These are phyloP conservation scores for Microctenopoma stevenorrisi DNA, from an alignment of 2,797 vertebrate genomes.

Conservation along the genomic window DNA sequence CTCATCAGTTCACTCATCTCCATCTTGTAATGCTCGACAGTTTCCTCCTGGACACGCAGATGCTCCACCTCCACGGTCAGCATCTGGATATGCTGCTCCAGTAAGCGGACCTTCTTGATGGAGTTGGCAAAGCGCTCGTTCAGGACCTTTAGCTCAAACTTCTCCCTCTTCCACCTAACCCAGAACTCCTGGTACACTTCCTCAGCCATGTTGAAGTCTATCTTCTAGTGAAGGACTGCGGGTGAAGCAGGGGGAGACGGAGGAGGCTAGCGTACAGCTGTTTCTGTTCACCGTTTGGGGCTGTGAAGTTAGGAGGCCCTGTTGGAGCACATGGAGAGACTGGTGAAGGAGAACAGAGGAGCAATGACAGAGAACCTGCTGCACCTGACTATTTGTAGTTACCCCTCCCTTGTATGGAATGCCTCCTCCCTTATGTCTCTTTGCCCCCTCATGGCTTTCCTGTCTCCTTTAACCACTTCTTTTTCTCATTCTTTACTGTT, in stretches of 20 bases:
- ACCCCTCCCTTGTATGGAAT: constrained; percentile 31
- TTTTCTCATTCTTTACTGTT: no score
- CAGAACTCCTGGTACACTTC: constrained; percentile 97
- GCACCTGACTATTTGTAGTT: constrained; percentile 75
- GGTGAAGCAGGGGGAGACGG: constrained; percentile 75
- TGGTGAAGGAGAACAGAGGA: constrained; percentile 51
- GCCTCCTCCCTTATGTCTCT: constrained; percentile 15
- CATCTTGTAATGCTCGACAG: constrained; percentile 91
- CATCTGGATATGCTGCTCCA: constrained; percentile 93
- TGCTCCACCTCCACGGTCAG: constrained; percentile 91
- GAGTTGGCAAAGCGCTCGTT: constrained; percentile 96
- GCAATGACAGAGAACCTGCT: constrained; percentile 52
- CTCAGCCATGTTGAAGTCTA: constrained; percentile 94
- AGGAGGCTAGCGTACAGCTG: constrained; percentile 40
- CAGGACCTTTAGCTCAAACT: constrained; percentile 94
- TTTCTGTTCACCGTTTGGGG: constrained; percentile 86
- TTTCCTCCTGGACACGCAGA: constrained; percentile 90
- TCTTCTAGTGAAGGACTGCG: constrained; percentile 82
- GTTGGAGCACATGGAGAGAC: constrained; percentile 81
- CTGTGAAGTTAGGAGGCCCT: constrained; percentile 82
- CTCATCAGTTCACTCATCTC: constrained; percentile 92
- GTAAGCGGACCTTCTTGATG: constrained; percentile 94
- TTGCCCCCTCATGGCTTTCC: background rate
- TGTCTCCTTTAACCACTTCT: background rate
- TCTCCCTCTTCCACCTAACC: constrained; percentile 94